phyloP scores from a whole-genome alignment of 2,888 invertebrate genomes.

The Parochlus steinenii region DNA sequence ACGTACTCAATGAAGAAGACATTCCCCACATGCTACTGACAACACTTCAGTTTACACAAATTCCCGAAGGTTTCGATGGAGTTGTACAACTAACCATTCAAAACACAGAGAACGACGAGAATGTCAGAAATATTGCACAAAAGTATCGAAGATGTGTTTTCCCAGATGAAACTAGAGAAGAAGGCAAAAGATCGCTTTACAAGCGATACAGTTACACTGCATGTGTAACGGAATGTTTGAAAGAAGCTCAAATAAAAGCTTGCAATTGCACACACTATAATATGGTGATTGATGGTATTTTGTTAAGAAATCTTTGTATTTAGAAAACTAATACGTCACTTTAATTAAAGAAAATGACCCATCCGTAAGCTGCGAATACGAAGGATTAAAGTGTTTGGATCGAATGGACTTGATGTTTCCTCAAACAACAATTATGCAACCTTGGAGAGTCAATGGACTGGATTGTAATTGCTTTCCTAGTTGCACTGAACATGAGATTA shows the following conservation, averaged over 20 bases:
- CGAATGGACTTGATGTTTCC: conserved; percentile 30
- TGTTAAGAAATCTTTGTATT: not conserved
- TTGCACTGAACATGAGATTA: conserved; percentile 50
- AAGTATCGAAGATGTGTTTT: conserved; percentile 53
- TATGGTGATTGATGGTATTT: conserved; percentile 39
- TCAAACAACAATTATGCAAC: conserved; percentile 35
- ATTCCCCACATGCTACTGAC: conserved; percentile 21
- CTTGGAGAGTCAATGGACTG: conserved; percentile 38
- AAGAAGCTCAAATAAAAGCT: conserved; percentile 36
- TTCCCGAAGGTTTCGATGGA: conserved; percentile 13
- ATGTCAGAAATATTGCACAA: conserved; percentile 38
- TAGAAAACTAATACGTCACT: conserved; percentile 1
- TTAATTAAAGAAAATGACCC: conserved; percentile 14
- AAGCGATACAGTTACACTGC: conserved; percentile 53
- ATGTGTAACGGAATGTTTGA: conserved; percentile 51
- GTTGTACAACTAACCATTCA: conserved; percentile 34
- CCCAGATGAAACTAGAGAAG: conserved; percentile 40
- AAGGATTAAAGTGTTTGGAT: conserved; percentile 46
- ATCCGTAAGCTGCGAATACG: conserved; percentile 34
- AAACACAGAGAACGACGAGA: conserved; percentile 47
- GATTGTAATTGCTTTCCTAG: conserved; percentile 50
- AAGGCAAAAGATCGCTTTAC: no score
- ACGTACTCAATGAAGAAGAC: conserved; percentile 24
- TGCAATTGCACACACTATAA: conserved; percentile 52
- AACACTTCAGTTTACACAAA: conserved; percentile 13